Base-by-base conservation (phyloP, 2,113 vertebrate genomes). In the Eclectus roratus region DNA sequence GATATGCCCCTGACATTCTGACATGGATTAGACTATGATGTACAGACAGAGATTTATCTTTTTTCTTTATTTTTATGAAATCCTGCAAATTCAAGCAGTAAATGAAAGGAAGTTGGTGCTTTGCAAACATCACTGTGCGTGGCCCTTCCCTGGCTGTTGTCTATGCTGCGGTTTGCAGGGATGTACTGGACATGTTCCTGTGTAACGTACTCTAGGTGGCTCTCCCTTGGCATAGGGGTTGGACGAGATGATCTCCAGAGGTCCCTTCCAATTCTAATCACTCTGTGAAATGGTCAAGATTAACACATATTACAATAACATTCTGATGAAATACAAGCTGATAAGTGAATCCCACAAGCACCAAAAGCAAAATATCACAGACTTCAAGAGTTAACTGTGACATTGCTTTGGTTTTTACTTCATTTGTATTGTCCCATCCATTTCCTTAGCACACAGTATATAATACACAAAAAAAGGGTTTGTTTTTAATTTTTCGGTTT, bases 41-140 rank as follows among this genome's bases (percentile, higher is more conserved):
- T 24, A 7, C 6, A 13, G 14, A 52, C 12, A 49, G 6, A 68
- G 28, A 53, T 47, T 35, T 25, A 60, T 53, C 15, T 20, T 31
- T 9, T 25, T 17, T 56, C 85, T 77, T 11, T 33, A 17, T 4
- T 65, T 46, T 65, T 53, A 79, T 50, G 12, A 80, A 87, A 72
- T 31, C 20, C 29, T 33, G 41, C 4, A 76, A 64, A 69, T 56
- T 33, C 29, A 69, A 64, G 23, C 29, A 61, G 2, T 23, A 88
- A 52, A 10, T 27, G 31, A 46, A 28, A 50, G 9, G 17, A 76
- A 84, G 10, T 10, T 58, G 33, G 47, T 11, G 53, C 31, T 53
- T 37, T 2, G 10, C 43, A 61, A 41, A 11, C 63, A 50, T 16
- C 29, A 0, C 11, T 20, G 28, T 15, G 15, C 68, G 2, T 0